Conservation (phyloP, 2,888 invertebrate species). For the Epistrophe grossulariae region DNA sequence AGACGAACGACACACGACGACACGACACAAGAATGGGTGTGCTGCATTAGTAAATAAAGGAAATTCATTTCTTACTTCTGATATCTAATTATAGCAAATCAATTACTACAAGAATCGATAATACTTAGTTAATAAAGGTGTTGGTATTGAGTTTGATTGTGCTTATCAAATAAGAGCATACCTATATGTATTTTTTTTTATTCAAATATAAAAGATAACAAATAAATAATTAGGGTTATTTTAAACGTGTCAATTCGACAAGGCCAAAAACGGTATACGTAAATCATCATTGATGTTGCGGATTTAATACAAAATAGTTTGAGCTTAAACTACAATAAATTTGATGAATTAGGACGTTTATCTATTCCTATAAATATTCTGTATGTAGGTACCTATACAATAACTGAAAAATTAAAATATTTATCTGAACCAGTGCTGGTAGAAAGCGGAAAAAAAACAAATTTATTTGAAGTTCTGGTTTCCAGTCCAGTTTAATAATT, state of each 20-base stretch:
- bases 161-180: constrained; percentile 3
- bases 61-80: constrained; percentile 3
- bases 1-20: neutral
- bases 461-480: too few species aligned
- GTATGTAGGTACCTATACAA: too few species aligned
- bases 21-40: constrained; percentile 1
- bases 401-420: too few species aligned
- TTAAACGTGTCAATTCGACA: constrained; percentile 7
- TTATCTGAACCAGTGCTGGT: too few species aligned
- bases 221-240: constrained; percentile 7
- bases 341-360: too few species aligned
- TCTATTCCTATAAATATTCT: too few species aligned
- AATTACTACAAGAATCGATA: constrained; percentile 6
- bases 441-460: too few species aligned
- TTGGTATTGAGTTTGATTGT: constrained; percentile 27
- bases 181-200: neutral
- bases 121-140: neutral
- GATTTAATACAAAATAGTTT: too few species aligned
- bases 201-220: constrained; percentile 8
- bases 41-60: neutral
- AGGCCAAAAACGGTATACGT: neutral
- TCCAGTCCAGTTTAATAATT: too few species aligned
- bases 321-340: too few species aligned
- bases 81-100: constrained; percentile 35
- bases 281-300: too few species aligned